phyloP scores from a whole-genome alignment of 2,888 invertebrate species.

The Brachypterus glaber region DNA sequence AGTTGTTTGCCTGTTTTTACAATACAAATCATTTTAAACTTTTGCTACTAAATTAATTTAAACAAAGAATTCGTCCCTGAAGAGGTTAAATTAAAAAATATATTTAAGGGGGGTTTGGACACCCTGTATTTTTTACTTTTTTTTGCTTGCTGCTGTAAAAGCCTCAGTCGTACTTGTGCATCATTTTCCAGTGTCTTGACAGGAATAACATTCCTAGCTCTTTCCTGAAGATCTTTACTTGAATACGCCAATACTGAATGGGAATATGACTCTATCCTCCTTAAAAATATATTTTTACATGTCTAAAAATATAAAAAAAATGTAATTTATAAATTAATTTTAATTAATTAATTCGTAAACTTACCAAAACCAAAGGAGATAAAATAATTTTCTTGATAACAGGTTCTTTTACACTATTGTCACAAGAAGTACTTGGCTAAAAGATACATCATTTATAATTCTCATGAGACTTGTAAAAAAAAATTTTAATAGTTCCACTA shows the following conservation, averaged over 20 bases:
- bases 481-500: too few species aligned
- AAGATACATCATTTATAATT: too few species aligned
- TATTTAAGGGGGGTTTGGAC: too few species aligned
- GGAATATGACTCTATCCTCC: constrained; percentile 29
- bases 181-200: constrained; percentile 51
- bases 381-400: too few species aligned
- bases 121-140: too few species aligned
- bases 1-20: too few species aligned
- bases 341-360: too few species aligned
- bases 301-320: constrained; percentile 24
- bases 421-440: neutral
- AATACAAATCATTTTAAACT: constrained; percentile 2
- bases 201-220: constrained; percentile 61
- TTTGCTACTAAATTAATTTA: too few species aligned
- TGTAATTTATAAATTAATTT: neutral
- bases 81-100: neutral
- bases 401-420: neutral
- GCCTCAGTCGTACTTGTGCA: constrained; percentile 53
- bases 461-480: too few species aligned
- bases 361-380: too few species aligned
- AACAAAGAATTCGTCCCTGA: too few species aligned
- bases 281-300: constrained; percentile 30
- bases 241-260: constrained; percentile 49
- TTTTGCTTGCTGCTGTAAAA: constrained; percentile 51
- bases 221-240: constrained; percentile 51